Base-by-base conservation (phyloP, 2,888 invertebrate species). In the Theretra japonica region DNA sequence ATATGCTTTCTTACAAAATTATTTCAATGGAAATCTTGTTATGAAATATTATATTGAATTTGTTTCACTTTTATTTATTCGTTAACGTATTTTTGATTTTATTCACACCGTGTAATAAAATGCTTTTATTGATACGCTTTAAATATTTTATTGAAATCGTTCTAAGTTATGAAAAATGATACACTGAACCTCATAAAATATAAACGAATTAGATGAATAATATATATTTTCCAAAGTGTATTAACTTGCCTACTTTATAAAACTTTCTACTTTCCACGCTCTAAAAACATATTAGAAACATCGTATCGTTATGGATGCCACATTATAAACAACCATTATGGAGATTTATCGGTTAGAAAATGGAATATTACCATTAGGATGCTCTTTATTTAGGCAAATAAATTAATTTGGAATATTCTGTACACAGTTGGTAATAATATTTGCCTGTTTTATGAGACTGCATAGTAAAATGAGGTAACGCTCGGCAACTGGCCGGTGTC, bases 181-280 rank as follows among this genome's bases (percentile, higher is more conserved):
- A 21, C 21, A 2, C 11, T 41, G 77, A 76, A 68, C 72, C 75
- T 72, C 74, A 73, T 70, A 75, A 76, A 77, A 75, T 74, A 41
- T 56, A 76, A 81, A 81, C 77, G 60, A 75, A 76, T 84, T 82
- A 81, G 79, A 80, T 84, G 86, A 86, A 84, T 82, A 81, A 80
- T 82, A 84, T 81, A 84, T 88, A 87, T 86, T 88, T 89, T 90
- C 86, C 86, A 84, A 87, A 85, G 84, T 85, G 84, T 90, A 89
- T 88, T 87, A 89, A 88, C 84, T 88, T 90, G 79, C 91, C 92
- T 89, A 92, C 91, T 92, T 93, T 90, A 86, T 83, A 83, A 87
- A 90, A 93, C 94, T 94, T 93, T 94, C 94, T 93, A 93, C 93
- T 93, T 93, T 93, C 93, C 93, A 92, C 92, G 93, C 93, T 94